Evolutionary conservation across 2,888 invertebrate genomes (phyloP), one percentile per base, ranked within the genome.

Genomic region (Melangyna quadrimaculata): DNA sequence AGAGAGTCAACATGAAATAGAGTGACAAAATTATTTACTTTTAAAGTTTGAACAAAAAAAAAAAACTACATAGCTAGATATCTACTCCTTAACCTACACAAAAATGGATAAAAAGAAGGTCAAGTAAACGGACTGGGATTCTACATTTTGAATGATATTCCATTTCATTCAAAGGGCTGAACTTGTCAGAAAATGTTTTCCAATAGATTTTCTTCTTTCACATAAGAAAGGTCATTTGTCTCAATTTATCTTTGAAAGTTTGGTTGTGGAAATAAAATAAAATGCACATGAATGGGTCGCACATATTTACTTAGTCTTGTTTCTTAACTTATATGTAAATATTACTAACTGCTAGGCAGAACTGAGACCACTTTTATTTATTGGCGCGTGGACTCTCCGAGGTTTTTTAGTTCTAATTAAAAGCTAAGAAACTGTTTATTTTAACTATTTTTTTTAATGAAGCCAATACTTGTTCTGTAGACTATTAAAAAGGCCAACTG

Each of bases 181-280:
- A 43, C 27, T 40, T 63, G 40, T 43, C 43, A 27, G 43, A 63
- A 43, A 43, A 63, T 63, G 27, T 63, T 63, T 17, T 43, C 17
- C 63, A 63, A 63, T 63, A 27, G 43, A 27, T 63, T 63, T 63
- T 29, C 43, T 63, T 63, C 43, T 63, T 63, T 43, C 24, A 22
- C 43, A 63, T 43, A 63, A n/a, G 43, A 63, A 43, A 43, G 63
- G 63, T 63, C 63, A 63, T 63, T 63, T 63, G 63, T 63, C 63
- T 63, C 63, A 40, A 63, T 63, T 63, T 63, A 63, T 63, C 63
- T 63, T 63, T 10, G n/a, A 63, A 63, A 63, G 17, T 63, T 43
- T 17, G 12, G 17, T 35, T 43, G n/a, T 63, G 12, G 8, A 27
- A 63, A 63, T 14, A 43, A 57, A 55, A 29, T 29, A 3, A 17